Percentiles rank a stretch among this genome's conserved stretches.
phyloP scores from a whole-genome alignment of 2,113 vertebrate genomes.

The Myiagra hebetior region DNA sequence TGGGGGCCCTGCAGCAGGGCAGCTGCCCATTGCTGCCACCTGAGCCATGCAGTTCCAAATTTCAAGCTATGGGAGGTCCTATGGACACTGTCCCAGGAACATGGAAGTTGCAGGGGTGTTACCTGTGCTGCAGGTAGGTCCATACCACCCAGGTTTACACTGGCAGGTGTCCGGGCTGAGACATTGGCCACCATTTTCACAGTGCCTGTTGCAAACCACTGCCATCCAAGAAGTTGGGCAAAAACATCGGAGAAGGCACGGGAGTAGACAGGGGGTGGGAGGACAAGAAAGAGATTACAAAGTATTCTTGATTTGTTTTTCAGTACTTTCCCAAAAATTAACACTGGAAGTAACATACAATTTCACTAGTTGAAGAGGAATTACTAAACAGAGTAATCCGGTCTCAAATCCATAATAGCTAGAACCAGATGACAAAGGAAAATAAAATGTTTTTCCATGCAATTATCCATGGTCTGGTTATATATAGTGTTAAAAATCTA shows the following conservation, averaged over 20 bases:
- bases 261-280: neutral
- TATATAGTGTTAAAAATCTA: neutral
- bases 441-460: neutral
- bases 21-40: neutral
- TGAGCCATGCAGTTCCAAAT: neutral
- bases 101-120: neutral
- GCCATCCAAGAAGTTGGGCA: neutral
- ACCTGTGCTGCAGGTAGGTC: slow-evolving; percentile 89
- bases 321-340: neutral
- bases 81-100: fast-evolving
- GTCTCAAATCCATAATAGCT: neutral
- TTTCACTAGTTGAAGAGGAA: neutral
- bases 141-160: slow-evolving; percentile 83
- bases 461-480: neutral
- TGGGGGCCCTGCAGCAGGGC: neutral
- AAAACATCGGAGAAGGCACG: neutral
- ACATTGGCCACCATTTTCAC: slow-evolving; percentile 89
- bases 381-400: neutral
- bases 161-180: slow-evolving; percentile 83
- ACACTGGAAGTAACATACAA: neutral
- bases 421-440: neutral
- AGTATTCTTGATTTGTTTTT: neutral
- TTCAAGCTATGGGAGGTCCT: neutral
- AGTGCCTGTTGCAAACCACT: slow-evolving; percentile 94
- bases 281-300: neutral